A percentile compares a stretch with the other conserved stretches of the same genome.
phyloP scores from a whole-genome alignment of 2,888 invertebrate genomes.

The Alsophila aescularia region DNA sequence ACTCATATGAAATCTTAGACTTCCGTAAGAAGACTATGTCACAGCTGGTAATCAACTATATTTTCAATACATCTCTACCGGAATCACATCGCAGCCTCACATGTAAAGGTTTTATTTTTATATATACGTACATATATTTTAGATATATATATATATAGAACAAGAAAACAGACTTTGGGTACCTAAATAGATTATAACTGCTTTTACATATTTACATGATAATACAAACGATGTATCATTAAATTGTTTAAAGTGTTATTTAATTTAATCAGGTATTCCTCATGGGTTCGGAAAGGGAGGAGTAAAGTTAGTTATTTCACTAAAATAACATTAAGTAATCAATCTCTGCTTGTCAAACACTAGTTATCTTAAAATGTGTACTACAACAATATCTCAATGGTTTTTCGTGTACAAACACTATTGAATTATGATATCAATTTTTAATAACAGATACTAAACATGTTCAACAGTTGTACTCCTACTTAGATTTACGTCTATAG shows the following conservation, averaged over 20 bases:
- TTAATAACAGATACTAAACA: slow-evolving; percentile 36
- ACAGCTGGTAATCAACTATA: background rate
- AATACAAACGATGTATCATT: background rate
- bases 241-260: background rate
- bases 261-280: background rate
- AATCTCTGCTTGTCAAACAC: slow-evolving; percentile 10
- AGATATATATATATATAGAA: background rate
- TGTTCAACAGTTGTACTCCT: slow-evolving; percentile 32
- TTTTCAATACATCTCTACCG: background rate
- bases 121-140: slow-evolving; percentile 1
- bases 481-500: slow-evolving; percentile 44
- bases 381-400: slow-evolving; percentile 66
- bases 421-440: slow-evolving; percentile 41
- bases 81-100: slow-evolving; percentile 41
- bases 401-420: slow-evolving; percentile 29
- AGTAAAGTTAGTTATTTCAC: background rate
- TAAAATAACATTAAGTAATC: slow-evolving; percentile 5
- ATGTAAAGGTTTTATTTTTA: slow-evolving; percentile 17
- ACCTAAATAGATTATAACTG: background rate
- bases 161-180: slow-evolving; percentile 2
- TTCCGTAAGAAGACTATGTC: background rate
- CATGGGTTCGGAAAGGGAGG: background rate
- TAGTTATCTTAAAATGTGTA: slow-evolving; percentile 51
- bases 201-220: slow-evolving; percentile 9
- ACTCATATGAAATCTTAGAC: background rate